These are phyloP conservation scores for Loris lydekkerianus DNA, from an alignment of 2,797 vertebrate genomes.

Conservation along the genomic window DNA sequence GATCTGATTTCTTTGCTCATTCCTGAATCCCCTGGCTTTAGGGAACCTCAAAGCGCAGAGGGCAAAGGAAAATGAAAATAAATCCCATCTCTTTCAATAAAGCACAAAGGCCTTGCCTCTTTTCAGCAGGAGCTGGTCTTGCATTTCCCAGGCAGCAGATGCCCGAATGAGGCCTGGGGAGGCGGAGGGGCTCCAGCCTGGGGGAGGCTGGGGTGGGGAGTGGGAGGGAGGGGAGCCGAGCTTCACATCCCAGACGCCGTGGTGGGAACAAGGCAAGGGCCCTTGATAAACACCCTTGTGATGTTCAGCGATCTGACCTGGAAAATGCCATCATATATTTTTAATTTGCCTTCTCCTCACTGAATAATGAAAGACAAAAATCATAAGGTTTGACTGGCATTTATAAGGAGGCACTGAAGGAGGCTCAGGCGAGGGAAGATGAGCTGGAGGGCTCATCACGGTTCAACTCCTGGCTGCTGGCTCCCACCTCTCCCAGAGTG, in stretches of 20 bases:
- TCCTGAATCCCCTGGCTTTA: conserved; percentile 48
- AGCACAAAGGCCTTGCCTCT: conserved; percentile 17
- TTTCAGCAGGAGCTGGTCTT: not conserved
- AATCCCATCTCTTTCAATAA: conserved; percentile 62
- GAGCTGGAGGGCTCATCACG: conserved; percentile 85
- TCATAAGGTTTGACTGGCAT: conserved; percentile 86
- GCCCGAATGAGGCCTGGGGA: fast-evolving
- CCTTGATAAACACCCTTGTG: conserved; percentile 74
- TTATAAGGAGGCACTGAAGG: conserved; percentile 86
- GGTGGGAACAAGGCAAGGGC: not conserved
- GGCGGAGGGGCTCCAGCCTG: fast-evolving
- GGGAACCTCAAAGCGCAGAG: conserved; percentile 52
- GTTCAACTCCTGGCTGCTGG: not conserved
- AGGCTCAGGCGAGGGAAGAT: conserved; percentile 84
- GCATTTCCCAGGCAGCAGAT: conserved; percentile 8
- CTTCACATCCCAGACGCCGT: not conserved
- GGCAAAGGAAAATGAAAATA: conserved; percentile 46
- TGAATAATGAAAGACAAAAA: conserved; percentile 86
- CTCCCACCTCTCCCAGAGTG: not conserved
- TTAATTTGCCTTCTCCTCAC: conserved; percentile 87
- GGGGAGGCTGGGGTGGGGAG: not conserved
- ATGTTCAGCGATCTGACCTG: conserved; percentile 82
- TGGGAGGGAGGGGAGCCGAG: not conserved
- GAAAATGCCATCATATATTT: conserved; percentile 90
- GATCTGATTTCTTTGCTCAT: conserved; percentile 39